phyloP scores from a whole-genome alignment of 1,140 invertebrate species.

The Bombus affinis region DNA sequence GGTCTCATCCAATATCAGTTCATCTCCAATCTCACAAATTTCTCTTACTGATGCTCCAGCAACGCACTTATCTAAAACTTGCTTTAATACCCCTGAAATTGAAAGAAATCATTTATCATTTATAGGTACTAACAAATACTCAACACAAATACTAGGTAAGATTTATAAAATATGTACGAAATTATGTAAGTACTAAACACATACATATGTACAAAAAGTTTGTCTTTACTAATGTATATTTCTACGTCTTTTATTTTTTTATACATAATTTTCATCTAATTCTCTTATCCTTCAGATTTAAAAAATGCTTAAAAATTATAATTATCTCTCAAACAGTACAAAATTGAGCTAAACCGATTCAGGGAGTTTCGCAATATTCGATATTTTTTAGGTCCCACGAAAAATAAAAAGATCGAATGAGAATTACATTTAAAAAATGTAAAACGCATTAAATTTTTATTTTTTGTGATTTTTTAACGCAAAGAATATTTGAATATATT shows the following conservation, averaged over 20 bases:
- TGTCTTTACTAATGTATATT: not conserved
- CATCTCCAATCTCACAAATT: slow-evolving; percentile 96
- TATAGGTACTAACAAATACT: not conserved
- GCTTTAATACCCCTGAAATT: slow-evolving; percentile 92
- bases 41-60: slow-evolving; percentile 94
- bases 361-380: not conserved
- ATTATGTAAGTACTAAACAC: not conserved
- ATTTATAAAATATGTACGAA: not conserved
- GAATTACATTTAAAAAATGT: not conserved
- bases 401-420: not conserved
- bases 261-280: not conserved
- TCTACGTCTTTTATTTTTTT: not conserved
- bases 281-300: not conserved
- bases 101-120: not conserved
- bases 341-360: not conserved
- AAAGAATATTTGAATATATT: no score
- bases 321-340: not conserved
- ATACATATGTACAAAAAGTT: not conserved
- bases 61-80: slow-evolving; percentile 94
- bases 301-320: not conserved
- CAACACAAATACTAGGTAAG: not conserved
- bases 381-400: not conserved
- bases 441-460: not conserved
- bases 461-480: no score
- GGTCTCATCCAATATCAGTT: slow-evolving; percentile 94